Percentiles rank a stretch among this genome's conserved stretches.
These are phyloP conservation scores for Masticophis lateralis DNA, from an alignment of 2,797 vertebrate species.

Conservation along the genomic window DNA sequence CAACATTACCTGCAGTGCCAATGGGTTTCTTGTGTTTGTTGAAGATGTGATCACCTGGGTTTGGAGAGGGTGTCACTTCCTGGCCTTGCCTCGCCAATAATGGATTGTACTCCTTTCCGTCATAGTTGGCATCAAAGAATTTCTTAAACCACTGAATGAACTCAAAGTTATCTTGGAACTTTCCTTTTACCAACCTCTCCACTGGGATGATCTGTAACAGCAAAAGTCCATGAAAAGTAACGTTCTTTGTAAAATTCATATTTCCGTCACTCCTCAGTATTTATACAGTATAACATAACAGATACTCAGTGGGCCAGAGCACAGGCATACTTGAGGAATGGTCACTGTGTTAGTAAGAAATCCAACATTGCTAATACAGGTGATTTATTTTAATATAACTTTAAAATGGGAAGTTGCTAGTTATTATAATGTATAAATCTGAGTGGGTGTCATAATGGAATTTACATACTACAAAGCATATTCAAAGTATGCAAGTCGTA, in stretches of 20 bases:
- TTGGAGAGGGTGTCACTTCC: constrained; percentile 85
- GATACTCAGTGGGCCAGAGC: neutral
- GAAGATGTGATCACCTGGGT: constrained; percentile 98
- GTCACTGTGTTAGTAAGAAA: too few species aligned
- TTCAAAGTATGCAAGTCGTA: neutral
- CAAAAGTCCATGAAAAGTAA: neutral
- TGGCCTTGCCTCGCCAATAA: constrained; percentile 92
- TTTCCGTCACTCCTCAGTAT: neutral
- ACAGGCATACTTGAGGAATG: too few species aligned
- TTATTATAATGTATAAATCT: neutral
- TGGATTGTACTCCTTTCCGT: constrained; percentile 97
- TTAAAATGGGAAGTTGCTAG: neutral
- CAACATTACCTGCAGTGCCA: constrained; percentile 87
- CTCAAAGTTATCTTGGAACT: constrained; percentile 99
- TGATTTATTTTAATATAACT: neutral
- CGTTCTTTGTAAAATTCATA: neutral
- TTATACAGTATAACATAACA: neutral
- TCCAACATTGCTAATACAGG: neutral
- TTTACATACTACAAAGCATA: neutral
- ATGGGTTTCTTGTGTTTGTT: constrained; percentile 94
- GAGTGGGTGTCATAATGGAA: neutral
- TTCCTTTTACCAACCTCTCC: constrained; percentile 94
- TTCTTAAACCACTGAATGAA: constrained; percentile 99
- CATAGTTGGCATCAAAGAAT: constrained; percentile 98
- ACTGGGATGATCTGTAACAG: constrained; percentile 90